phyloP scores from a whole-genome alignment of 2,888 invertebrate genomes.

The Ormyrus rosae region DNA sequence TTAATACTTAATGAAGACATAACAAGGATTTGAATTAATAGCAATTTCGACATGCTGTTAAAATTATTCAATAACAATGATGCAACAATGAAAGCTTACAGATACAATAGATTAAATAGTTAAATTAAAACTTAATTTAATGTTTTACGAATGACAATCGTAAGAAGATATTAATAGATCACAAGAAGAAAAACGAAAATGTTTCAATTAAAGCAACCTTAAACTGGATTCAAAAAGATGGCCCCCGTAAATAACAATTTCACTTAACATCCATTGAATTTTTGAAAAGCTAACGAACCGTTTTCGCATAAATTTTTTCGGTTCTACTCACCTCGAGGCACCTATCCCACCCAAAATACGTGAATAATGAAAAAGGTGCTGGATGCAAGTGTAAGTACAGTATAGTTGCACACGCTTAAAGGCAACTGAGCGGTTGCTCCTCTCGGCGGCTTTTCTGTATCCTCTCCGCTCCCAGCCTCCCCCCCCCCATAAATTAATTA shows the following conservation, averaged over 20 bases:
- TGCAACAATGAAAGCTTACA: too few relatives aligned
- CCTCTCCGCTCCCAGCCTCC: neutral
- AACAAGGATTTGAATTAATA: too few relatives aligned
- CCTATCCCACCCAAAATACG: conserved; percentile 14
- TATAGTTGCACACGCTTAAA: neutral
- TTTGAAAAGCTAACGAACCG: conserved; percentile 8
- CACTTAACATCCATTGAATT: conserved; percentile 37
- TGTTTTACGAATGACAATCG: too few relatives aligned
- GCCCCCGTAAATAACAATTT: conserved; percentile 24
- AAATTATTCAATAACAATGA: too few relatives aligned
- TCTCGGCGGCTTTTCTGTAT: neutral
- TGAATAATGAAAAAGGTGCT: conserved; percentile 44
- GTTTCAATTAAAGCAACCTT: neutral
- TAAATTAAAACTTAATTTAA: too few relatives aligned
- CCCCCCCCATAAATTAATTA: conserved; percentile 36
- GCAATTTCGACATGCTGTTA: too few relatives aligned
- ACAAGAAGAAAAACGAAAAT: neutral
- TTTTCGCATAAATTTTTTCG: conserved; percentile 23
- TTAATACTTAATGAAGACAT: too few relatives aligned
- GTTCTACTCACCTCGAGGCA: neutral
- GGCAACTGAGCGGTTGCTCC: neutral
- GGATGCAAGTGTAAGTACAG: neutral
- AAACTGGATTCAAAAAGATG: neutral
- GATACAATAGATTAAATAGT: too few relatives aligned
- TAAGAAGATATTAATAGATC: too few relatives aligned